phyloP scores from a whole-genome alignment of 2,888 invertebrate genomes.

The Dryomyza anilis region DNA sequence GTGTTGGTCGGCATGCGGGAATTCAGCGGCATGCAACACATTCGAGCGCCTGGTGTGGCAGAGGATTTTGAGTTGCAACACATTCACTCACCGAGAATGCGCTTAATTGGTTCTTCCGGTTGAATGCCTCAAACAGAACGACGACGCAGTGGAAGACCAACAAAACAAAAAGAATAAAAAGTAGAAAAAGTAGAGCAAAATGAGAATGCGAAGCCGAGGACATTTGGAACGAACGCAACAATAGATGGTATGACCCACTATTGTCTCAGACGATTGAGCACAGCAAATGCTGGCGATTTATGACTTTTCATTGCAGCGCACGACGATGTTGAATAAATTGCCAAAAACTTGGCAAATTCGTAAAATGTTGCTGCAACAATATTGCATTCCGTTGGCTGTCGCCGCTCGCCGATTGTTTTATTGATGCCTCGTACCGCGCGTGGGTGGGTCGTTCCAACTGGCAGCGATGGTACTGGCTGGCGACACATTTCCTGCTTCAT shows the following conservation, averaged over 20 bases:
- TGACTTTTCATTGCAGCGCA: constrained; percentile 1
- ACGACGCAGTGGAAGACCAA: not conserved
- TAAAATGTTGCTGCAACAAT: constrained; percentile 54
- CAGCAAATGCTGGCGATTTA: constrained; percentile 14
- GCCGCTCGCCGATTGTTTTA: constrained; percentile 4
- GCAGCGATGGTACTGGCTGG: constrained; percentile 24
- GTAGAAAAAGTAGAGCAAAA: too few species aligned
- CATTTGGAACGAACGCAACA: too few species aligned
- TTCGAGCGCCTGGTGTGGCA: not conserved
- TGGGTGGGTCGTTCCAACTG: too few species aligned
- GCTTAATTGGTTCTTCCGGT: not conserved
- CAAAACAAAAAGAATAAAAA: too few species aligned
- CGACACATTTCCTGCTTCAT: constrained; percentile 22
- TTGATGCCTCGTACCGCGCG: constrained; percentile 6
- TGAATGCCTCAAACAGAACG: not conserved
- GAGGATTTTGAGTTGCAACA: not conserved
- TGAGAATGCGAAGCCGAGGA: too few species aligned
- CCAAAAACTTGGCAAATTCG: constrained; percentile 42
- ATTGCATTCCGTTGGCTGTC: constrained; percentile 32
- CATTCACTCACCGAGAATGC: too few species aligned
- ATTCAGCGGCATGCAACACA: not conserved
- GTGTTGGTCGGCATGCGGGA: not conserved
- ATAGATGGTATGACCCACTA: too few species aligned
- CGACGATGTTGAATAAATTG: constrained; percentile 16
- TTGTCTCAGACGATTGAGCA: too few species aligned